A percentile compares a stretch with the other conserved stretches of the same genome.
These are phyloP conservation scores for Calycopis cecrops DNA, from an alignment of 1,140 invertebrate genomes.

Conservation along the genomic window DNA sequence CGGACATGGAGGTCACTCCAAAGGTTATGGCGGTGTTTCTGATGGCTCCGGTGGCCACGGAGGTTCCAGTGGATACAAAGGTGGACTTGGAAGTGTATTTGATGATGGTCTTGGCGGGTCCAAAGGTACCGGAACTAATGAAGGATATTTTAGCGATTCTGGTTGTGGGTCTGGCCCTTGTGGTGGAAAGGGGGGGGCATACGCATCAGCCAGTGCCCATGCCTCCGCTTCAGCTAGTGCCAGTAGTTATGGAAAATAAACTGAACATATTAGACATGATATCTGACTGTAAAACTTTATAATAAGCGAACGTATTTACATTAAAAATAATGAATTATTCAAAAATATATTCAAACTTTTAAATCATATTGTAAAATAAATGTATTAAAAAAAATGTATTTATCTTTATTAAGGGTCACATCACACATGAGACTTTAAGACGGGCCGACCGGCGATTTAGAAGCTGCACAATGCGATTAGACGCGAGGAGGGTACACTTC, in stretches of 20 bases:
- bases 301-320: too few relatives aligned
- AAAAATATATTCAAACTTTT: too few relatives aligned
- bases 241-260: slow-evolving; percentile 43
- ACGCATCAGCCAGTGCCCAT: slow-evolving; percentile 40
- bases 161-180: slow-evolving; percentile 28
- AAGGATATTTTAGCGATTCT: too few relatives aligned
- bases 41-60: slow-evolving; percentile 22
- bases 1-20: slow-evolving; percentile 15
- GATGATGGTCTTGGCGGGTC: slow-evolving; percentile 24
- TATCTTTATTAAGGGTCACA: too few relatives aligned
- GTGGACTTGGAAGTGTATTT: slow-evolving; percentile 17
- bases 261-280: not conserved
- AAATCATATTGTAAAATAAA: too few relatives aligned
- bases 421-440: too few relatives aligned
- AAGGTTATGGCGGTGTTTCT: slow-evolving; percentile 19
- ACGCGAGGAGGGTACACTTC: too few relatives aligned
- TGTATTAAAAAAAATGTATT: too few relatives aligned
- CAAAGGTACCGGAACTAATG: slow-evolving; percentile 19
- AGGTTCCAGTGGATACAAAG: slow-evolving; percentile 13
- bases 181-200: slow-evolving; percentile 32
- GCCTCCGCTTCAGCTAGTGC: slow-evolving; percentile 43
- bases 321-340: too few relatives aligned
- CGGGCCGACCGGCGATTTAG: too few relatives aligned
- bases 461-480: too few relatives aligned
- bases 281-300: too few relatives aligned